phyloP scores from a whole-genome alignment of 2,888 invertebrate genomes.

The Electrophaes corylata region DNA sequence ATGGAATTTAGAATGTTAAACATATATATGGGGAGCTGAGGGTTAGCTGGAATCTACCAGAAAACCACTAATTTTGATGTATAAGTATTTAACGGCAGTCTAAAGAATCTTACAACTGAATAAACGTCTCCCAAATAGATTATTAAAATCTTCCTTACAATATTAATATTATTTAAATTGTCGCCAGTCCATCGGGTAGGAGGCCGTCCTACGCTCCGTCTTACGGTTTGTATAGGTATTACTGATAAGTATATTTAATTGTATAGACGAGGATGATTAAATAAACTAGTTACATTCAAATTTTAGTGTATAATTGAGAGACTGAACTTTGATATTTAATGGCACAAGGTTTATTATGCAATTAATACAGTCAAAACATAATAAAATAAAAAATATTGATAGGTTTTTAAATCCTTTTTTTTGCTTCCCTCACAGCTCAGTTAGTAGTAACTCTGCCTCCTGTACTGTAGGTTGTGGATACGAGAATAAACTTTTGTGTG shows the following conservation, averaged over 20 bases:
- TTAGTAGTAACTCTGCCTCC: no score
- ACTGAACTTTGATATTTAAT: constrained; percentile 1
- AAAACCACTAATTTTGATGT: no score
- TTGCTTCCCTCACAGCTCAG: no score
- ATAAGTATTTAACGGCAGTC: no score
- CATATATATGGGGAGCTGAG: constrained; percentile 6
- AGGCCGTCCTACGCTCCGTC: neutral
- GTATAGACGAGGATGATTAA: neutral
- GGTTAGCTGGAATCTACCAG: neutral
- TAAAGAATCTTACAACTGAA: no score
- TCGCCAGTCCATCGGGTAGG: neutral
- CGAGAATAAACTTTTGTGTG: neutral
- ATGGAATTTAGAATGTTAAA: constrained; percentile 21
- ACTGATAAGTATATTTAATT: neutral
- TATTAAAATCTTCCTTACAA: no score
- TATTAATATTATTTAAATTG: neutral
- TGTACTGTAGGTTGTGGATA: no score
- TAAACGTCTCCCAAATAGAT: no score
- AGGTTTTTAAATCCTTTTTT: no score
- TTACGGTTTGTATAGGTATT: neutral
- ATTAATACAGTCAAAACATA: no score
- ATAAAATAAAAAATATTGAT: no score
- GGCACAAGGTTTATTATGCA: constrained; percentile 1
- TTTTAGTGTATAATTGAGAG: neutral
- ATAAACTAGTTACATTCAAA: neutral